Evolutionary conservation across 2,888 invertebrate genomes (phyloP), one percentile per base, ranked within the genome.

Genomic region (Metacarcinus magister): DNA sequence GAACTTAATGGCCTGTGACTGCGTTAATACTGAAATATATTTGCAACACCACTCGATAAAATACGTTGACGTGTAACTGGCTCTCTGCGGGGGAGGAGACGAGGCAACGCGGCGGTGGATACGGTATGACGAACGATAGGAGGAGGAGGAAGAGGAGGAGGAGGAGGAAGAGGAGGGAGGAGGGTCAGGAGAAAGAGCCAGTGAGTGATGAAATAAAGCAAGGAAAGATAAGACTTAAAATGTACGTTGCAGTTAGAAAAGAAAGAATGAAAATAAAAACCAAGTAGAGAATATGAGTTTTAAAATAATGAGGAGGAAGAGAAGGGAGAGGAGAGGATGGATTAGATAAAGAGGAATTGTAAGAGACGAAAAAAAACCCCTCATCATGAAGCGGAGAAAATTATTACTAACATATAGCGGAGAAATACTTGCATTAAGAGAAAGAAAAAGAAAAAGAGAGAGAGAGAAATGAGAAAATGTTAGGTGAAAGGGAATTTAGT

Each of bases 1-100:
- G 93, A 89, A 93, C 60, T 95, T 95, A 95, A 95, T 95, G 95
- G 93, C 46, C 95, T 95, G 95, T 95, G 95, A 94, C 95, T 95
- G 90, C 93, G 92, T 95, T 95, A 95, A 93, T 93, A 95, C 39
- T 93, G 93, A 95, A 95, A 93, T 95, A 95, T 93, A 95, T 94
- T 93, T 92, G 67, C 93, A 60, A 2, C 93, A 39, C 48, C 60
- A 54, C 19, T 89, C 93, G 44, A 95, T 95, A 95, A 95, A 93
- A 93, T 94, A 89, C 93, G 43, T 60, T 92, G 92, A 95, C 92
- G 89, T 39, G 43, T n/a, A 28, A 75, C 92, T 92, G 90, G 44
- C 91, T 91, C 91, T n/a, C 95, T 46, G 75, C 75, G 75, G 91
- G 92, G 75, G 95, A 54, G 89, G 54, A 39, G 44, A 87, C 87